Evolutionary conservation across 2,797 vertebrate genomes (phyloP).

Genomic region (Champsocephalus gunnari): DNA sequence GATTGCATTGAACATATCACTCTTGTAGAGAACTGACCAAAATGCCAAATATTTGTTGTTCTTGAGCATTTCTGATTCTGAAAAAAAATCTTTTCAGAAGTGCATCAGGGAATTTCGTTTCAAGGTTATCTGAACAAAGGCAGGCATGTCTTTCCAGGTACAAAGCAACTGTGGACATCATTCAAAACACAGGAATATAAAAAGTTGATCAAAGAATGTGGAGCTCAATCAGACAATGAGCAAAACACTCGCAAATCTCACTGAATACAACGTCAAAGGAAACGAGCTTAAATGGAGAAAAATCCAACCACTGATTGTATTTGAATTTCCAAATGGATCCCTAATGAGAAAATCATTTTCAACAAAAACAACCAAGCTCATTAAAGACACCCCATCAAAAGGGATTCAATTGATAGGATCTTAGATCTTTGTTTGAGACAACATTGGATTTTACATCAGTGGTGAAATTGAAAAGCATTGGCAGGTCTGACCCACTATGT

Average conservation of each 20-base stretch:
- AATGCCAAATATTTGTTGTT: background rate
- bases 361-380: no score
- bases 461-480: no score
- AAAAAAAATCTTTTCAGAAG: background rate
- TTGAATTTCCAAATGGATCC: no score
- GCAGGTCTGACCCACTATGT: no score
- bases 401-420: no score
- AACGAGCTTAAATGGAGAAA: conserved; percentile 16
- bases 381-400: no score
- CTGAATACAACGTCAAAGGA: background rate
- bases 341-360: no score
- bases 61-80: conserved; percentile 1
- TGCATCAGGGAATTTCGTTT: background rate
- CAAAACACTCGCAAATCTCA: background rate
- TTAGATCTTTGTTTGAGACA: no score
- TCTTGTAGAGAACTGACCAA: background rate
- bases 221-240: background rate
- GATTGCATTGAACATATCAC: conserved; percentile 1
- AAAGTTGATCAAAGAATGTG: background rate
- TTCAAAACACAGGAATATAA: background rate
- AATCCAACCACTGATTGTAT: background rate
- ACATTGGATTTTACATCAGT: no score
- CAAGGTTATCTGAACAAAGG: background rate
- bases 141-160: conserved; percentile 2
- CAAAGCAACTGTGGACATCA: background rate